Evolutionary conservation across 2,113 vertebrate genomes (phyloP), one percentile per base, ranked within the genome.

Genomic region (Rhodinocichla rosea): DNA sequence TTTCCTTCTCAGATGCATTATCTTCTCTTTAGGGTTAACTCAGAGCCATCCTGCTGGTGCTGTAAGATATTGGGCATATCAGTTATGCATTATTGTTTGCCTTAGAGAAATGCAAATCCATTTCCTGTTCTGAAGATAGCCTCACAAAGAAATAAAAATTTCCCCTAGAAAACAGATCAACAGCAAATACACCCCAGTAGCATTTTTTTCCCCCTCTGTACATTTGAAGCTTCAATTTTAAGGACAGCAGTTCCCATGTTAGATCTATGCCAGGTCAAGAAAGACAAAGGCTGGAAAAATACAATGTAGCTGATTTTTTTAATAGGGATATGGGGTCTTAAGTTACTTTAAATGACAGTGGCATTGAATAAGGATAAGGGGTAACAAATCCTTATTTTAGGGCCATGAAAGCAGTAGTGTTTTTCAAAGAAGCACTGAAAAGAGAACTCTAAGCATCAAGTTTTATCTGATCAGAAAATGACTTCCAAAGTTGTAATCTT

Each of bases 161-260:
- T 69, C 21, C 12, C 17, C 2, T 50, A 52, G 49, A 52, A 70
- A 83, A 40, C 11, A 75, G 52, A 39, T 81, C 10, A 84, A 26
- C 35, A 68, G n/a, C 44, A 83, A 74, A 47, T 91, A 52, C 3
- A 64, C 4, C 10, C 26, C 15, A n/a, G 2, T 27, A 71, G 57
- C 5, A 6, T 17, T 44, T 62, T 59, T 22, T 20, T 0, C 3
- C 1, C 7, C 5, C 4, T 21, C 15, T 55, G 7, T 49, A 14
- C 0, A 26, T 53, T 63, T 62, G 20, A 52, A 83, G 13, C 39
- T 89, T 88, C 75, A 49, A 1, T 70, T 92, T 90, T 78, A 83
- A 84, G 30, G 47, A 40, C 17, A 23, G 53, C n/a, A 45, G 13
- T 69, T 82, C 44, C 27, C 4, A 1, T 71, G 33, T 59, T 78